Evolutionary conservation across 2,888 invertebrate species (phyloP).

Genomic region (Ariolimax columbianus): DNA sequence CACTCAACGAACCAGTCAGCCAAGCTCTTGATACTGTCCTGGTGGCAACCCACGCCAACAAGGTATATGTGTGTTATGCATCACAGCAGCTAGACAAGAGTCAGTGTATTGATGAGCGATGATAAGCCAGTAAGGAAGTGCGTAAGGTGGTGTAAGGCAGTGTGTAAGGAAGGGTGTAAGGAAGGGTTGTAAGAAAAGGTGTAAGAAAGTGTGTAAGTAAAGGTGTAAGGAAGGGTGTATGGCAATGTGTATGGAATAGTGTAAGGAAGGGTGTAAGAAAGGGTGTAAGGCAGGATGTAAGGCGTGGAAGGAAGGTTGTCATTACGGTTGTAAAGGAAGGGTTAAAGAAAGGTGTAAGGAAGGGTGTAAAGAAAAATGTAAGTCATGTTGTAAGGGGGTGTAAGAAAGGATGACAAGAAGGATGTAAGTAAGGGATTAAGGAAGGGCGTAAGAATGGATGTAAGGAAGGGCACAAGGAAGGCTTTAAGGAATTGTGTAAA

Average conservation of each 20-base stretch:
- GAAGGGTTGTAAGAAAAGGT: not conserved
- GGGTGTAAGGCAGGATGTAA: constrained; percentile 35
- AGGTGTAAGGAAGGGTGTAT: not conserved
- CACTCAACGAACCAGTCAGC: not conserved
- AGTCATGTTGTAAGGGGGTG: too few relatives aligned
- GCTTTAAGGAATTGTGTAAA: not conserved
- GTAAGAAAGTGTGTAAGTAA: not conserved
- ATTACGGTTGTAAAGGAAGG: too few relatives aligned
- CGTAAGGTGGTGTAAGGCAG: not conserved
- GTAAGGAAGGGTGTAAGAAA: constrained; percentile 22
- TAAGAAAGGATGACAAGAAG: not conserved
- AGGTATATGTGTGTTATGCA: not conserved
- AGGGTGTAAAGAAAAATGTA: not conserved
- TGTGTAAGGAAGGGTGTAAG: not conserved
- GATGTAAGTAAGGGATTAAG: not conserved
- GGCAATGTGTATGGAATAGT: not conserved
- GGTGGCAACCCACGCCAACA: not conserved
- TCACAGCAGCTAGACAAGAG: not conserved
- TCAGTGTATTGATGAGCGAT: not conserved
- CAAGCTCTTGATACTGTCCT: not conserved
- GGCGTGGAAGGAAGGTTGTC: constrained; percentile 1
- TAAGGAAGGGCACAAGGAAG: not conserved
- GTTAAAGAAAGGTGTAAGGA: not conserved
- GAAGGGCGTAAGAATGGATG: too few relatives aligned
- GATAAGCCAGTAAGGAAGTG: not conserved